phyloP scores from a whole-genome alignment of 1,140 invertebrate genomes.

The Diorhabda elongata region DNA sequence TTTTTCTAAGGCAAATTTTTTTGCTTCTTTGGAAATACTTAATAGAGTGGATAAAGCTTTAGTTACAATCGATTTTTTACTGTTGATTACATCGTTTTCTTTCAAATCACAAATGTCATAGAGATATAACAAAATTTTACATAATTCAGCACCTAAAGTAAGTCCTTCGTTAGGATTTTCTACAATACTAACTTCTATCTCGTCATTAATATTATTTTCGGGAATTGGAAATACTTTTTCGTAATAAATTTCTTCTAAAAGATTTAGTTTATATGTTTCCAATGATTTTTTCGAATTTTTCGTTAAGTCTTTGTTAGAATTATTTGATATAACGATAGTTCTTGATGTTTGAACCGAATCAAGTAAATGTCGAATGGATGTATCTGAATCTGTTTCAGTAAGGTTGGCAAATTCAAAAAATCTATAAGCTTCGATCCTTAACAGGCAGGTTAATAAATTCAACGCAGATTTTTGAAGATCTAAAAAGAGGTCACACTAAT shows the following conservation, averaged over 20 bases:
- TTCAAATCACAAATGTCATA: slow-evolving; percentile 50
- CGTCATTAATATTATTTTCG: slow-evolving; percentile 9
- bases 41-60: slow-evolving; percentile 50
- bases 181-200: slow-evolving; percentile 21
- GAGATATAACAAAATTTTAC: slow-evolving; percentile 47
- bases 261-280: slow-evolving; percentile 19
- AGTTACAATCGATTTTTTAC: slow-evolving; percentile 47
- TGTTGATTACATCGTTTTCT: slow-evolving; percentile 38
- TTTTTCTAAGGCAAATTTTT: slow-evolving; percentile 45
- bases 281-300: slow-evolving; percentile 11
- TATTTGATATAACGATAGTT: slow-evolving; percentile 21
- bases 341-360: slow-evolving; percentile 28
- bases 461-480: slow-evolving; percentile 43
- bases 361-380: slow-evolving; percentile 25
- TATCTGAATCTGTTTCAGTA: background rate
- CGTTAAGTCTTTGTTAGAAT: slow-evolving; percentile 18
- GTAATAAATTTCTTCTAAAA: slow-evolving; percentile 30
- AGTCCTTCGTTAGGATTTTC: slow-evolving; percentile 13
- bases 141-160: slow-evolving; percentile 48
- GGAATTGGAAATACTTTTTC: slow-evolving; percentile 33
- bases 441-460: slow-evolving; percentile 32
- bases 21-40: slow-evolving; percentile 49
- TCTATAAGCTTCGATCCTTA: slow-evolving; percentile 29
- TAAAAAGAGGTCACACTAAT: slow-evolving; percentile 19
- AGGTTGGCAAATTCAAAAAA: background rate